phyloP scores from a whole-genome alignment of 2,797 vertebrate species.

The Sphenodon punctatus region DNA sequence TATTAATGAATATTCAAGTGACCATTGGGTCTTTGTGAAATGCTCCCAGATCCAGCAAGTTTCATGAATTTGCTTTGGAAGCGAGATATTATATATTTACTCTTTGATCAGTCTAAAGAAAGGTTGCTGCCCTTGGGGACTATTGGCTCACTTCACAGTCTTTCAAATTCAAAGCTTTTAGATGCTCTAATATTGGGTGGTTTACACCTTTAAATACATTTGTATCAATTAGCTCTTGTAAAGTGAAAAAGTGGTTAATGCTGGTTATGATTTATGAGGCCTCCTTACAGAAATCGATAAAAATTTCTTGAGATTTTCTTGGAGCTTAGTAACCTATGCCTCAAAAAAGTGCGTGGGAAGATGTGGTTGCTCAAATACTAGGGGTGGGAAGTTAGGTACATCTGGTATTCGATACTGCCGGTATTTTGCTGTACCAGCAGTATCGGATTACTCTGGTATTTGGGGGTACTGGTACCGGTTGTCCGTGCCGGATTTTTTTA shows the following conservation, averaged over 20 bases:
- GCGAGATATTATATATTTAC: conserved; percentile 17
- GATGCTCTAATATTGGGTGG: not conserved
- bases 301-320: not conserved
- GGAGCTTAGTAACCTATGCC: not conserved
- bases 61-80: conserved; percentile 43
- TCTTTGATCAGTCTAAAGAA: not conserved
- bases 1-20: conserved; percentile 50
- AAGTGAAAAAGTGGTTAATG: conserved; percentile 19
- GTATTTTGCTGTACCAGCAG: no score
- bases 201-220: not conserved
- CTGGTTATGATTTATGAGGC: conserved; percentile 5
- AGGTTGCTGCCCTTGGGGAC: not conserved
- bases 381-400: no score
- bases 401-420: no score
- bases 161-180: not conserved
- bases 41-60: conserved; percentile 32
- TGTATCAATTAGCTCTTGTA: conserved; percentile 50
- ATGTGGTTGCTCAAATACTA: not conserved
- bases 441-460: no score
- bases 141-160: not conserved
- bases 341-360: accelerated
- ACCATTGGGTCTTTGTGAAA: conserved; percentile 42
- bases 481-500: no score
- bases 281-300: conserved; percentile 9
- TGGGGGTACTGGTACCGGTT: no score